Evolutionary conservation across 2,888 invertebrate species (phyloP).

Genomic region (Brachycybe producta): DNA sequence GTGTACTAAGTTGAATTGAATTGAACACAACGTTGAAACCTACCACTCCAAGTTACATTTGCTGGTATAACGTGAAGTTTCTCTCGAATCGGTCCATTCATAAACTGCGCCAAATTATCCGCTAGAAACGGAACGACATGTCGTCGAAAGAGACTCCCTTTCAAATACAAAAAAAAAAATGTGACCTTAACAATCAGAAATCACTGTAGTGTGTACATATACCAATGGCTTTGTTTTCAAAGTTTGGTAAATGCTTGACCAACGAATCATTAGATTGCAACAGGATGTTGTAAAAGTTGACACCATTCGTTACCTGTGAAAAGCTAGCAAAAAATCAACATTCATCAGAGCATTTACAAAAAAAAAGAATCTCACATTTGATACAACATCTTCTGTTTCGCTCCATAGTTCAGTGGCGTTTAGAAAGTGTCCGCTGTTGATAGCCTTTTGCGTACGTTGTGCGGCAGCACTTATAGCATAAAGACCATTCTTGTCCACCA

Average conservation of each 20-base stretch:
- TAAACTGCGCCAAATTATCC: constrained; percentile 40
- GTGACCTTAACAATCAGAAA: background rate
- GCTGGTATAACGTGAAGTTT: constrained; percentile 49
- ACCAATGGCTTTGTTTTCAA: background rate
- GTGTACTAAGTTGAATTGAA: too few species aligned
- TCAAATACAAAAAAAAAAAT: background rate
- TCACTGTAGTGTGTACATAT: background rate
- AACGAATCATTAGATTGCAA: constrained; percentile 8
- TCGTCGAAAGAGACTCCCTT: constrained; percentile 22
- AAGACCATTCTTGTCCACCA: constrained; percentile 55
- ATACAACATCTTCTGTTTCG: constrained; percentile 46
- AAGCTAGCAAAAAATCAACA: too few species aligned
- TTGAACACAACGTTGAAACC: constrained; percentile 2
- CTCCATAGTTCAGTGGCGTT: constrained; percentile 52
- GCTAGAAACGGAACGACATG: constrained; percentile 24
- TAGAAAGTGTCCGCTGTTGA: constrained; percentile 45
- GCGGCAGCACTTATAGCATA: constrained; percentile 46
- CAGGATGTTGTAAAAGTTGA: constrained; percentile 73
- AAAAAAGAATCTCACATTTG: constrained; percentile 25
- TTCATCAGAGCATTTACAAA: background rate
- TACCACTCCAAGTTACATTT: constrained; percentile 50
- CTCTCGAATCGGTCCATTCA: constrained; percentile 56
- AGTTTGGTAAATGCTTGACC: too few species aligned
- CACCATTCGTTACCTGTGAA: constrained; percentile 39
- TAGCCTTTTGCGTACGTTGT: constrained; percentile 41